Percentiles rank a stretch among this genome's conserved stretches.
These are phyloP conservation scores for Rosalia funebris DNA, from an alignment of 2,888 invertebrate genomes.

Conservation along the genomic window DNA sequence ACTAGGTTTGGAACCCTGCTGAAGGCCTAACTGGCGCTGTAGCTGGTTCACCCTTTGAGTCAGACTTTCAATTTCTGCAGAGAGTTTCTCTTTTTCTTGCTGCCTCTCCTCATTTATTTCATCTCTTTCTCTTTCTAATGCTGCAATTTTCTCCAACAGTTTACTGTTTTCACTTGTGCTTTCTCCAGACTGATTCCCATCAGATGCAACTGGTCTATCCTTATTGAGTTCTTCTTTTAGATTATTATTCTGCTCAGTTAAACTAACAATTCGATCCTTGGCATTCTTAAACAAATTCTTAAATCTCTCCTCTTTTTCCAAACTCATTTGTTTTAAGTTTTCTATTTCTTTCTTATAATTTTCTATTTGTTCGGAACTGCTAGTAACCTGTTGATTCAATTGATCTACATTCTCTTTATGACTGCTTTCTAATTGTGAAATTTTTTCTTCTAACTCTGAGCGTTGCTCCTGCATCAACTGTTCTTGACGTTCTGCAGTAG, in stretches of 20 bases:
- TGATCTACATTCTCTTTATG: conserved; percentile 65
- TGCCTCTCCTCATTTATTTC: conserved; percentile 67
- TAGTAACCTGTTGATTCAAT: conserved; percentile 63
- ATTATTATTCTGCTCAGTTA: conserved; percentile 76
- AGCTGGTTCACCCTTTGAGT: conserved; percentile 69
- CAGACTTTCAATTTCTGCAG: conserved; percentile 74
- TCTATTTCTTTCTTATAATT: conserved; percentile 67
- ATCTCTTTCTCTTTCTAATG: conserved; percentile 74
- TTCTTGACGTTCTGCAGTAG: conserved; percentile 64
- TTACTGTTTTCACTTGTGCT: conserved; percentile 51
- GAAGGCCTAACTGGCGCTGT: conserved; percentile 68
- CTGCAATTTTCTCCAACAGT: conserved; percentile 72
- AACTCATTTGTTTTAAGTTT: conserved; percentile 59
- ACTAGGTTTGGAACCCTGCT: conserved; percentile 75
- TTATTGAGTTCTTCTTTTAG: conserved; percentile 67
- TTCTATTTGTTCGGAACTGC: conserved; percentile 66
- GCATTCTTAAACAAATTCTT: conserved; percentile 75
- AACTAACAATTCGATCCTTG: conserved; percentile 76
- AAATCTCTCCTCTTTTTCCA: conserved; percentile 64
- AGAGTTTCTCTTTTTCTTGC: conserved; percentile 78
- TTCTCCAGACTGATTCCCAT: conserved; percentile 64
- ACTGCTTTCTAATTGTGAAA: conserved; percentile 62
- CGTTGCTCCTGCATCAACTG: conserved; percentile 65
- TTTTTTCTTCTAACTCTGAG: conserved; percentile 61
- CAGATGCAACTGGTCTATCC: conserved; percentile 57